Evolutionary conservation across 2,888 invertebrate genomes (phyloP).

Genomic region (Leptinotarsa tumamoca): DNA sequence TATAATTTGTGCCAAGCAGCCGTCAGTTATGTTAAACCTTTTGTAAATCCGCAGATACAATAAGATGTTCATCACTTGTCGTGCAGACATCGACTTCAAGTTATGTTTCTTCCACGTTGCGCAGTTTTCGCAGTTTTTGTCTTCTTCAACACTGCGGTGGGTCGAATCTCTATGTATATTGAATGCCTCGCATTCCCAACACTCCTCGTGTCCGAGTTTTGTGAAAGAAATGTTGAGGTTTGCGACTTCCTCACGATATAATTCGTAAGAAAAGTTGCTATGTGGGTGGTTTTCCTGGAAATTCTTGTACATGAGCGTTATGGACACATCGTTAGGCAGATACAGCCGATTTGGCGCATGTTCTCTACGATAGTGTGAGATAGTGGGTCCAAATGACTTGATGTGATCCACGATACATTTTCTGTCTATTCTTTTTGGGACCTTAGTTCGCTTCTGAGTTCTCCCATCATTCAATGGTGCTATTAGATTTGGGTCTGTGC

Average conservation of each 20-base stretch:
- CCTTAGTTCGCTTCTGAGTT: not conserved
- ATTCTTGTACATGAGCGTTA: conserved; percentile 25
- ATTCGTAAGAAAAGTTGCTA: conserved; percentile 24
- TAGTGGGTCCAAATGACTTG: conserved; percentile 24
- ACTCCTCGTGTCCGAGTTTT: conserved; percentile 34
- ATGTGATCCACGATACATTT: conserved; percentile 26
- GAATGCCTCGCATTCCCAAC: conserved; percentile 25
- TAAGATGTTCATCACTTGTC: not conserved
- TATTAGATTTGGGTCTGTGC: not conserved
- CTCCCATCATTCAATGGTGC: not conserved
- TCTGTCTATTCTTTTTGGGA: not conserved
- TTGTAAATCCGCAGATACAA: not conserved
- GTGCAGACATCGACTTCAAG: conserved; percentile 3
- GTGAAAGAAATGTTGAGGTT: conserved; percentile 27
- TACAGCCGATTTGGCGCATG: conserved; percentile 25
- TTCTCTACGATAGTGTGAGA: conserved; percentile 28
- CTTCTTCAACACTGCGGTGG: not conserved
- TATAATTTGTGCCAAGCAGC: conserved; percentile 42
- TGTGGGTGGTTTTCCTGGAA: conserved; percentile 26
- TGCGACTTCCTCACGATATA: conserved; percentile 25
- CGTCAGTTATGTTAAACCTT: conserved; percentile 35
- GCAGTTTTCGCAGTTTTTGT: conserved; percentile 12
- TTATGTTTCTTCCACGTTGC: conserved; percentile 17
- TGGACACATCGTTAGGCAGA: conserved; percentile 26
- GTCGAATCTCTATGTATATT: conserved; percentile 18